Percentiles rank a stretch among this genome's conserved stretches.
These are phyloP conservation scores for Octopus bimaculoides DNA, from an alignment of 1,140 invertebrate species.

Conservation along the genomic window DNA sequence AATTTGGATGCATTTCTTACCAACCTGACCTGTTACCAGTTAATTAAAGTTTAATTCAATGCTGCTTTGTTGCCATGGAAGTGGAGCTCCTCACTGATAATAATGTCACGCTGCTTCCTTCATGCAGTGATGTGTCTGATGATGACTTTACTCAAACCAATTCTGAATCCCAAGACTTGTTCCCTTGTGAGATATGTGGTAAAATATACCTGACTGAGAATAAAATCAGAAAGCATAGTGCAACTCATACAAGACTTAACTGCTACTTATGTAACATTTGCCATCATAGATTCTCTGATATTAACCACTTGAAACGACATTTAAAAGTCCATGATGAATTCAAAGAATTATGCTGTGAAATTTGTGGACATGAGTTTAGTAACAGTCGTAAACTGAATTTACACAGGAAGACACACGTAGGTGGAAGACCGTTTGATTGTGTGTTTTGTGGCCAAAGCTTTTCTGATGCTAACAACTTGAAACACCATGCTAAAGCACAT, in stretches of 20 bases:
- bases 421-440: conserved; percentile 84
- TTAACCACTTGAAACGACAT: no score
- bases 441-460: conserved; percentile 88
- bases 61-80: no score
- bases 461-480: conserved; percentile 56
- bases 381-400: conserved; percentile 27
- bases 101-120: no score
- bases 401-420: conserved; percentile 63
- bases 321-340: no score
- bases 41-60: no score
- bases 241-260: conserved; percentile 34
- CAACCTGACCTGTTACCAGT: no score
- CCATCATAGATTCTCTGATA: no score
- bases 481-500: conserved; percentile 23
- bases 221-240: conserved; percentile 21
- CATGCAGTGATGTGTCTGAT: no score
- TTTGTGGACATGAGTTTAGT: conserved; percentile 50
- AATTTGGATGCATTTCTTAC: no score
- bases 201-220: conserved; percentile 20
- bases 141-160: no score
- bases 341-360: conserved; percentile 41
- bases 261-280: conserved; percentile 61
- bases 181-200: conserved; percentile 21
- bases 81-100: no score
- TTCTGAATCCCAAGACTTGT: background rate